Base-by-base conservation (phyloP, 2,797 vertebrate species). In the Pseudochirops corinnae region DNA sequence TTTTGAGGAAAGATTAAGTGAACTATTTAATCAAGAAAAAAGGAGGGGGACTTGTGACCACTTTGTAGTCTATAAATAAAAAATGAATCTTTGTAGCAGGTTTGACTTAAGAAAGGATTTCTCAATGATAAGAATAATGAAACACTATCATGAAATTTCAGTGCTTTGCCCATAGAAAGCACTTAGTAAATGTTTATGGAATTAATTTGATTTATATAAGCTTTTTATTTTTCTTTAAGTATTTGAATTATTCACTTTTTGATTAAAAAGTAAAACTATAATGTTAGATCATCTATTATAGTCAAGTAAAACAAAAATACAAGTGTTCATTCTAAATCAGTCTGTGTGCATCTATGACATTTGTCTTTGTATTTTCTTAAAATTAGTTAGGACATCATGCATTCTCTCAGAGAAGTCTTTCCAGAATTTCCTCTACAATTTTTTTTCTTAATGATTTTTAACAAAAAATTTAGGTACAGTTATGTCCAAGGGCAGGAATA, bases 31-130 rank as follows among this genome's bases (percentile, higher is more conserved):
- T 94, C 9, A 12, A 24, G 3, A 46, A 10, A 0, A 0, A 2
- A 56, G 11, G 31, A 62, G 29, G 31, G 12, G 5, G 9, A 87
- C 94, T n/a, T 7, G 4, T 9, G n/a, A 4, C 52, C 95, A 96
- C 9, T 6, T 52, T 93, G 93, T 53, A 92, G 5, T 96, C 96
- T 92, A 74, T 33, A 95, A 91, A 52, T 94, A 95, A 90, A 58
- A 50, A 91, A 94, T 55, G 50, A 95, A 28, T 91, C n/a, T 53
- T 91, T 60, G 4, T 4, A 93, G 5, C 1, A 91, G 33, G 55
- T 87, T 62, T 91, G 11, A 39, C 53, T 95, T 94, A 53, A 58
- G 33, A 94, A 92, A 92, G 21, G 95, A n/a, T 29, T 14, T 93
- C 9, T 96, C 91, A 91, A 57, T 92, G 55, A 91, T 7, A 91